These are phyloP conservation scores for Orcinus orca DNA, from an alignment of 2,113 vertebrate genomes.

Conservation along the genomic window DNA sequence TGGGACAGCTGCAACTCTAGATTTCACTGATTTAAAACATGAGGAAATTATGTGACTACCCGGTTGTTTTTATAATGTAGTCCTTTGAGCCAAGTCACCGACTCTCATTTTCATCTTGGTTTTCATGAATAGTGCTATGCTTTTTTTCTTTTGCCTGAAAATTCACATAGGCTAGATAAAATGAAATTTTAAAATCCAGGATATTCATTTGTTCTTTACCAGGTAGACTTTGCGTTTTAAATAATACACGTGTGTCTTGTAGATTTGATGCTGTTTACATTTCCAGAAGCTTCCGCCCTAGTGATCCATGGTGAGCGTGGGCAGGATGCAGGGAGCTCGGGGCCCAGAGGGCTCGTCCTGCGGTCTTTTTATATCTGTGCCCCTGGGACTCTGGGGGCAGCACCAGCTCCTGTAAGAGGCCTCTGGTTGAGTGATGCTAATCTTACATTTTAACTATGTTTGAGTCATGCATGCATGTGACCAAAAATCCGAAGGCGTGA, in stretches of 20 bases:
- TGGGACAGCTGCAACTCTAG: constrained; percentile 62
- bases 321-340: neutral
- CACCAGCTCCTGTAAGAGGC: neutral
- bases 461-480: neutral
- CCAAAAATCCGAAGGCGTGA: neutral
- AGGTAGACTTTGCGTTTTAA: neutral
- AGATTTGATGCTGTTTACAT: neutral
- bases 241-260: neutral
- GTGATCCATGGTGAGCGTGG: neutral
- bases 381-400: neutral
- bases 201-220: neutral
- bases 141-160: neutral
- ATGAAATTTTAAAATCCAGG: neutral
- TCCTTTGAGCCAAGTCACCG: constrained; percentile 22
- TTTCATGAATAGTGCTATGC: neutral
- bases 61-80: neutral
- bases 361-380: neutral
- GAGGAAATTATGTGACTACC: neutral
- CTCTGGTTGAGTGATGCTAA: neutral
- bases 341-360: neutral
- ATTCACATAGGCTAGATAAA: neutral
- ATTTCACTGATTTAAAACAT: constrained; percentile 49
- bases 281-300: neutral
- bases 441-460: neutral
- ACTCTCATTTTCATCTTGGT: constrained; percentile 26